Conservation (phyloP, 2,113 vertebrate species). For the Neogobius melanostomus region DNA sequence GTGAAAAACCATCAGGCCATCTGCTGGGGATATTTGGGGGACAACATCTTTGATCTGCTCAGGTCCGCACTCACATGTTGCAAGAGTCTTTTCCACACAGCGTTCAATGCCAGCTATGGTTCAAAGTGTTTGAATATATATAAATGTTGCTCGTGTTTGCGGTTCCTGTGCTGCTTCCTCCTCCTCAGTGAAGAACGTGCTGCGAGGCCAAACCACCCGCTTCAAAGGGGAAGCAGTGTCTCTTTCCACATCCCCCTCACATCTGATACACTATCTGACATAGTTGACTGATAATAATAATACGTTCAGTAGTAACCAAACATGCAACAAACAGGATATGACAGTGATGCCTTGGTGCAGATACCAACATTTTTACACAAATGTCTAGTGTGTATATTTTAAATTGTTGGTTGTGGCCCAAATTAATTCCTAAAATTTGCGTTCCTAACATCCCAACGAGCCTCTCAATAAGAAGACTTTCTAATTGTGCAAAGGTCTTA, state of each 20-base stretch:
- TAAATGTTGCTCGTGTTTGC: conserved; percentile 5
- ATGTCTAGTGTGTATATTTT: too few relatives aligned
- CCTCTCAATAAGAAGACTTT: too few relatives aligned
- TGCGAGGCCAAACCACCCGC: conserved; percentile 24
- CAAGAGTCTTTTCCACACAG: conserved; percentile 3
- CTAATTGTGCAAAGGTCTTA: too few relatives aligned
- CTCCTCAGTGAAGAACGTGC: not conserved
- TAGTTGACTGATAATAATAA: not conserved
- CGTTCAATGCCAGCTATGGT: not conserved
- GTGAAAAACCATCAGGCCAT: conserved; percentile 38
- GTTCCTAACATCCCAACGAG: too few relatives aligned
- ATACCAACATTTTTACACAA: too few relatives aligned
- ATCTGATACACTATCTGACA: not conserved
- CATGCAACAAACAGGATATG: not conserved
- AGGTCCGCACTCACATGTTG: conserved; percentile 14
- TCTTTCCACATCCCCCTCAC: conserved; percentile 20
- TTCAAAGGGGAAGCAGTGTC: conserved; percentile 39
- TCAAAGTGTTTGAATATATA: conserved; percentile 1
- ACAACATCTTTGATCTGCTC: conserved; percentile 36
- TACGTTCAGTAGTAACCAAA: not conserved
- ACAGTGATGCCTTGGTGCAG: not conserved
- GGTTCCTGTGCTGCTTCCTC: conserved; percentile 29
- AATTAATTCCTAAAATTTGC: too few relatives aligned
- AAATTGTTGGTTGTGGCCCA: too few relatives aligned
- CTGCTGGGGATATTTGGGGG: conserved; percentile 33